Evolutionary conservation across 2,888 invertebrate species (phyloP).

Genomic region (Synergus umbraculus): DNA sequence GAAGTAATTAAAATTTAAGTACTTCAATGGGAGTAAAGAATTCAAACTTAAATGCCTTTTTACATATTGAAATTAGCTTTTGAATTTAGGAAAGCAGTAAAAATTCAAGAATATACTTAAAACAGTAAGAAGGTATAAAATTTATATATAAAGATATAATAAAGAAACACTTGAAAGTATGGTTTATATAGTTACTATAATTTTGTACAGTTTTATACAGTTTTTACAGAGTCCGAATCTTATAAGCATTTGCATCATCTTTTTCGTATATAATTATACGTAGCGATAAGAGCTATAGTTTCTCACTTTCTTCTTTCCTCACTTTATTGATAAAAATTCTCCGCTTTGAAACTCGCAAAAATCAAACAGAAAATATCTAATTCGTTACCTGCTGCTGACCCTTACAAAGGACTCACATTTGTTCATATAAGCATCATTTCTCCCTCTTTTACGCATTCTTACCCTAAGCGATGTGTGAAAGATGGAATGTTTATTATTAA

Average conservation of each 20-base stretch:
- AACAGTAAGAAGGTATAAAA: neutral
- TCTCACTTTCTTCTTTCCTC: conserved; percentile 57
- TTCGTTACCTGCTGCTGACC: conserved; percentile 32
- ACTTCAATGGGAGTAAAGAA: too few species aligned
- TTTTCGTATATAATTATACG: conserved; percentile 61
- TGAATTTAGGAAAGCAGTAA: neutral
- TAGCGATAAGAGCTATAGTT: conserved; percentile 58
- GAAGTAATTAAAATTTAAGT: too few species aligned
- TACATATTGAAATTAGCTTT: too few species aligned
- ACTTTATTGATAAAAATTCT: conserved; percentile 43
- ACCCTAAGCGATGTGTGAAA: conserved; percentile 38
- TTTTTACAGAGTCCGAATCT: conserved; percentile 65
- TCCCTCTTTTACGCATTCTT: conserved; percentile 25
- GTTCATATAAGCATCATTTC: conserved; percentile 35
- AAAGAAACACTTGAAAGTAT: conserved; percentile 32
- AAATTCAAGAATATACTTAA: too few species aligned
- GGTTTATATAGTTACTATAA: conserved; percentile 65
- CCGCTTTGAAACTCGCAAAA: conserved; percentile 44
- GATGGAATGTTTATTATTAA: conserved; percentile 40
- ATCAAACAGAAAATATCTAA: conserved; percentile 42
- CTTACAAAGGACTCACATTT: conserved; percentile 42
- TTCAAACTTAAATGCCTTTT: too few species aligned
- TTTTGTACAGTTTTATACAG: conserved; percentile 69
- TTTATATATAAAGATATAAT: too few species aligned
- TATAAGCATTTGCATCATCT: conserved; percentile 63